Conservation (phyloP, 64 coral and sea anemone species). For the Astreopora myriophthalma region DNA sequence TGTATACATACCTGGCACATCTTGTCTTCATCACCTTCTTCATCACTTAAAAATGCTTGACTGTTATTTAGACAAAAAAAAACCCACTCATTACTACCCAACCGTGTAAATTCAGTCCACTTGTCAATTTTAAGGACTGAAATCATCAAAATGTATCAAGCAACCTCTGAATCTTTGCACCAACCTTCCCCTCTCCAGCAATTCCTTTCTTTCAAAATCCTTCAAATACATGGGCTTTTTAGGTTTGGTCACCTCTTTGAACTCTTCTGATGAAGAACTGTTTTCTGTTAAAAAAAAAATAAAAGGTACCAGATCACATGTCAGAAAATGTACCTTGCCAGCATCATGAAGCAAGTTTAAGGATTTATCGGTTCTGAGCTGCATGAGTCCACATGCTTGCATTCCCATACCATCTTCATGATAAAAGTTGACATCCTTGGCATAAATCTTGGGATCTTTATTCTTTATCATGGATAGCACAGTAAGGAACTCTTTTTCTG, state of each 20-base stretch:
- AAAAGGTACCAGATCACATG: neutral
- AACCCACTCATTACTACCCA: neutral
- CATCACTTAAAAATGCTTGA: slow-evolving; percentile 91
- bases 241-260: slow-evolving; percentile 40
- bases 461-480: slow-evolving; percentile 92
- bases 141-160: no score
- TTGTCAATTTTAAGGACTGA: no score
- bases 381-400: no score
- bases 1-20: neutral
- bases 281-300: neutral
- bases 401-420: slow-evolving; percentile 64
- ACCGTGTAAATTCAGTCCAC: neutral
- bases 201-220: slow-evolving; percentile 88
- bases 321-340: neutral
- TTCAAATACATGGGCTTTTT: slow-evolving; percentile 86
- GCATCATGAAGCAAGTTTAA: no score
- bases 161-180: neutral
- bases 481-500: slow-evolving; percentile 91
- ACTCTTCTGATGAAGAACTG: slow-evolving; percentile 47
- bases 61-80: slow-evolving; percentile 3
- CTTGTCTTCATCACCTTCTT: slow-evolving; percentile 65
- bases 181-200: slow-evolving; percentile 94
- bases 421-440: slow-evolving; percentile 80
- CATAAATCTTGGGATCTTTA: slow-evolving; percentile 97
- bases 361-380: no score